A percentile compares a stretch with the other conserved stretches of the same genome.
These are phyloP conservation scores for Bos javanicus DNA, from an alignment of 2,113 vertebrate genomes.

Conservation along the genomic window DNA sequence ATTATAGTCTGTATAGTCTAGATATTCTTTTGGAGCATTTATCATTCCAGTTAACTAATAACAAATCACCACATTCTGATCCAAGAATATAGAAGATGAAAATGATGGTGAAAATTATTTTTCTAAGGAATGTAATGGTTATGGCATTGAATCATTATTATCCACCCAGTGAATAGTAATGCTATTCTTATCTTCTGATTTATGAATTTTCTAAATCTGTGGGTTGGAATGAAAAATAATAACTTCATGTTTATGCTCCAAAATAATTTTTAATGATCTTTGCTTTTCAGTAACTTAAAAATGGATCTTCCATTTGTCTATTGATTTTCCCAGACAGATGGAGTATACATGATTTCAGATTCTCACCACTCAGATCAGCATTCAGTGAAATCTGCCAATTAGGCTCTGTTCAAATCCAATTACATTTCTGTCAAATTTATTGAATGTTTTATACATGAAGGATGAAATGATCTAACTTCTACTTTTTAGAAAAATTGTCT, in stretches of 20 bases:
- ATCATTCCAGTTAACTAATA: background rate
- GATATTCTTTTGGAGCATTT: background rate
- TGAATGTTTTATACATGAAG: background rate
- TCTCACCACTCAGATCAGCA: background rate
- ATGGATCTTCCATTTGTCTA: background rate
- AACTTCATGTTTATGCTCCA: background rate
- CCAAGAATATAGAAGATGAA: background rate
- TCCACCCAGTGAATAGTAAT: background rate
- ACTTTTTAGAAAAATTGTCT: conserved; percentile 28
- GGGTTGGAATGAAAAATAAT: background rate
- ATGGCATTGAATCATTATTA: background rate
- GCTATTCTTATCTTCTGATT: conserved; percentile 8
- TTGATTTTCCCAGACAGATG: background rate
- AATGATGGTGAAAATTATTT: background rate
- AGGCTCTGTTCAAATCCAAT: conserved; percentile 5
- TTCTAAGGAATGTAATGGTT: background rate
- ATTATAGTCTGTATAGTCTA: background rate
- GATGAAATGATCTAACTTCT: conserved; percentile 31
- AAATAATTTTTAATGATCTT: conserved; percentile 15
- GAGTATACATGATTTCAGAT: background rate
- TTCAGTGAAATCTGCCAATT: background rate
- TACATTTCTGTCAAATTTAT: conserved; percentile 19
- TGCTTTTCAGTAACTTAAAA: background rate
- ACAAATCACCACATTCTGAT: background rate
- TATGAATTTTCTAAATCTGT: background rate